Evolutionary conservation across 92 coral and sea anemone species (phyloP).

Genomic region (Heliopora coerulea): DNA sequence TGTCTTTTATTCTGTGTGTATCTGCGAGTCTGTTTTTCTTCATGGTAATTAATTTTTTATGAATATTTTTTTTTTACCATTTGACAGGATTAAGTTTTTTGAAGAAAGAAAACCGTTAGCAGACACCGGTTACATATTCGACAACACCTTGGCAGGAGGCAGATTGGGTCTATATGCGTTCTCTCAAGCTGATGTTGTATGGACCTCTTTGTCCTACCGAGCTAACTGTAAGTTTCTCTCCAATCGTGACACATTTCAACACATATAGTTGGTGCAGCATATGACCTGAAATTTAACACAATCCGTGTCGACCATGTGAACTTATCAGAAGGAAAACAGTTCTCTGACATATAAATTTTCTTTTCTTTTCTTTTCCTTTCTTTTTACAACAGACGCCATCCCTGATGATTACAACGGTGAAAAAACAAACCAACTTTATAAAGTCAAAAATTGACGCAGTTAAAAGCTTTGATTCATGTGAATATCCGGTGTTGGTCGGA

Average conservation of each 20-base stretch:
- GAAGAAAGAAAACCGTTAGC: slow-evolving; percentile 52
- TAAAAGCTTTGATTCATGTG: too few relatives aligned
- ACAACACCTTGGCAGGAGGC: slow-evolving; percentile 72
- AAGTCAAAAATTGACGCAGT: too few relatives aligned
- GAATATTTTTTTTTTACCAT: slow-evolving; percentile 18
- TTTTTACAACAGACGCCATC: slow-evolving; percentile 8
- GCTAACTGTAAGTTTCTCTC: slow-evolving; percentile 73
- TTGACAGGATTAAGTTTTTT: slow-evolving; percentile 54
- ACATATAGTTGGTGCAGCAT: too few relatives aligned
- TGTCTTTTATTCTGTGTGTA: background rate
- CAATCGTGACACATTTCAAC: too few relatives aligned
- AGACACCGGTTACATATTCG: slow-evolving; percentile 82
- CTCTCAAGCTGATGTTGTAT: slow-evolving; percentile 77
- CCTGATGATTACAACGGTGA: slow-evolving; percentile 14
- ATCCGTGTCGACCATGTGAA: too few relatives aligned
- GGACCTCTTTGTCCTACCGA: slow-evolving; percentile 72
- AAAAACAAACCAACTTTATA: too few relatives aligned
- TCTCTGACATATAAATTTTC: background rate
- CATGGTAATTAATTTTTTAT: background rate
- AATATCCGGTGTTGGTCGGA: too few relatives aligned
- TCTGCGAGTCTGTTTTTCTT: background rate
- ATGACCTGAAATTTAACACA: too few relatives aligned
- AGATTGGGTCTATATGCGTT: slow-evolving; percentile 84
- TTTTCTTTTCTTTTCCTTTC: background rate
- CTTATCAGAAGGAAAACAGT: too few relatives aligned